Evolutionary conservation across 2,113 vertebrate species (phyloP), one percentile per base, ranked within the genome.

Genomic region (Budorcas taxicolor): DNA sequence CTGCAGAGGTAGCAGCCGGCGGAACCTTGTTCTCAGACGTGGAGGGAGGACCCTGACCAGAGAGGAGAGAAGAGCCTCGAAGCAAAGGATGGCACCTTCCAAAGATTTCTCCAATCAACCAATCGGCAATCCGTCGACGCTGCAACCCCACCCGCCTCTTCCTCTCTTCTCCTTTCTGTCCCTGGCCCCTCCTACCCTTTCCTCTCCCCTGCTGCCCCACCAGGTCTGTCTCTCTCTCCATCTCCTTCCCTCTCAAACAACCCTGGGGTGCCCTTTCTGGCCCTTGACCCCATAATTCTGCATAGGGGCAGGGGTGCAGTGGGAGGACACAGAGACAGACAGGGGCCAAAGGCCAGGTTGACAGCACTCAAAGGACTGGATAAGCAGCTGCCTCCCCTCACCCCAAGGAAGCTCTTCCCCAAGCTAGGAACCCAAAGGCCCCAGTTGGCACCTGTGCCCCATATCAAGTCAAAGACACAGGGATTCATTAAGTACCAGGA

Each of bases 111-210:
- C 62, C 62, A 88, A 1, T 31, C 45, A 8, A 27, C 19, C 47
- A 15, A 21, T 31, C 23, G 0, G 33, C 40, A 8, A 6, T 6
- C 33, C 6, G 3, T 8, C 3, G 15, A 50, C 9, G 33, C 36
- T 21, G 8, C 19, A 55, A 23, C 50, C 9, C 23, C 47, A 33
- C 62, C 15, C 1, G 6, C 5, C 36, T n/a, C 40, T 5, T 10
- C 16, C 8, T 74, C 62, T 40, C 36, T 27, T 7, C 58, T 93
- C 23, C n/a, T 16, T 15, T 62, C 29, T 33, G 60, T 16, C 60
- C 60, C 60, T 1, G 13, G 60, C 60, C 13, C 60, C 60, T 62
- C 29, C 29, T 15, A 62, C 71, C 6, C 71, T 6, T 74, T 25
- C 71, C 36, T 43, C 36, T 13, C 21, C 21, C 36, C 71, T 76